These are phyloP conservation scores for Cirrhinus molitorella DNA, from an alignment of 2,797 vertebrate genomes.

Conservation along the genomic window DNA sequence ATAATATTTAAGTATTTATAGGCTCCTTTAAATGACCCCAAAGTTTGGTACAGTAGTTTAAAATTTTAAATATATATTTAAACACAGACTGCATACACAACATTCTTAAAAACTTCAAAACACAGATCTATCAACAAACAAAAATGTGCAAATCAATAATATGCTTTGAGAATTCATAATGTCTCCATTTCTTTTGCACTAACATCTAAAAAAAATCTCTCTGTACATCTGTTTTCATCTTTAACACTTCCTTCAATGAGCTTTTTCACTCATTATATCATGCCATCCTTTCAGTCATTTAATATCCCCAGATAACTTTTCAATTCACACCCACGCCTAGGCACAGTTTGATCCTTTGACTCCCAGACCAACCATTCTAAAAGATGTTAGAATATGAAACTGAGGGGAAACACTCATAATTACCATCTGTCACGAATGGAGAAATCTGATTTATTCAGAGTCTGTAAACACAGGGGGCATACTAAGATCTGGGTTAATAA, in stretches of 20 bases:
- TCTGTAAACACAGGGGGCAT: conserved; percentile 7
- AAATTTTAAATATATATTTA: no score
- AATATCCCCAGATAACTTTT: conserved; percentile 31
- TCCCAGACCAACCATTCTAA: conserved; percentile 37
- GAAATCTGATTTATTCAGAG: conserved; percentile 20
- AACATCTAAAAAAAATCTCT: background rate
- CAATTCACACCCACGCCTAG: conserved; percentile 36
- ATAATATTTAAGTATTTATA: no score
- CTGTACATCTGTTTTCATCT: background rate
- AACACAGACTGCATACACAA: background rate
- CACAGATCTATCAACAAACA: background rate
- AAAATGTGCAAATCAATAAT: conserved; percentile 3
- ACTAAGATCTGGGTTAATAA: conserved; percentile 1
- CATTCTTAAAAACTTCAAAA: background rate
- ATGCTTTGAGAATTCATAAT: background rate
- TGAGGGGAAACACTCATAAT: conserved; percentile 30
- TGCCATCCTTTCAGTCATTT: conserved; percentile 14
- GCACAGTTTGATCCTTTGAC: conserved; percentile 33
- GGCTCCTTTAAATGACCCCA: no score
- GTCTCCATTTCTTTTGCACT: background rate
- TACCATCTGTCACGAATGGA: conserved; percentile 37
- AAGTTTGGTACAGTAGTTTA: no score
- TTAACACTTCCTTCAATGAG: background rate
- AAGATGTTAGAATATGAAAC: conserved; percentile 32
- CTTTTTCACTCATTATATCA: conserved; percentile 40